Evolutionary conservation across 2,797 vertebrate species (phyloP), one percentile per base, ranked within the genome.

Genomic region (Scolopax rusticola): DNA sequence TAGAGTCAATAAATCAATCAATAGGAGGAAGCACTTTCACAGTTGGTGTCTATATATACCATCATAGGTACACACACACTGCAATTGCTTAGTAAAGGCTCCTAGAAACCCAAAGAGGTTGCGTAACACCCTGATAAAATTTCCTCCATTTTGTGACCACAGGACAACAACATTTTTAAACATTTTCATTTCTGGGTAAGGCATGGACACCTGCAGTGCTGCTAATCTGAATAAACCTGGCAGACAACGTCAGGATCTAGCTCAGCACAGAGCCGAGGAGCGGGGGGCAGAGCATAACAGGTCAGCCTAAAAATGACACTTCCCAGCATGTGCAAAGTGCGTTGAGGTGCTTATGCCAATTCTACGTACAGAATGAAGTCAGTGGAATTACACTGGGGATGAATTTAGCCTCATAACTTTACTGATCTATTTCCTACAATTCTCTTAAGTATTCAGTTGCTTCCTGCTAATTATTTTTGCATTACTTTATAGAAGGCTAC

Each of bases 391-490:
- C 84, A 94, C 73, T 4, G 2, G 94, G 93, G 87, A 82, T 82
- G 82, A 94, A 92, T 95, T 97, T 89, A 89, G 47, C 85, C 94
- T 96, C 88, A 71, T 89, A 89, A 95, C 92, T 94, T 96, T 89
- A 91, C 93, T 90, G 92, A 93, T 95, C 92, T 95, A 95, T 95
- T 97, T 97, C 75, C 78, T 90, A 75, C 91, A 92, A 96, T 80
- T 94, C 96, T 94, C 95, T 40, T 57, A 90, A 80, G 87, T 79
- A 91, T 95, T 97, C 76, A 77, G 65, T 69, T 91, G 75, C 92
- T 94, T 97, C 88, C 94, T 96, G 80, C 91, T 96, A 96, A 97
- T 97, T 97, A 96, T 97, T 97, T 95, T 94, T 95, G 71, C 80
- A 87, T 95, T 95, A 95, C 93, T 94, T 95, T 97, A 92, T 59